Evolutionary conservation across 2,113 vertebrate species (phyloP), one percentile per base, ranked within the genome.

Genomic region (Bos indicus): DNA sequence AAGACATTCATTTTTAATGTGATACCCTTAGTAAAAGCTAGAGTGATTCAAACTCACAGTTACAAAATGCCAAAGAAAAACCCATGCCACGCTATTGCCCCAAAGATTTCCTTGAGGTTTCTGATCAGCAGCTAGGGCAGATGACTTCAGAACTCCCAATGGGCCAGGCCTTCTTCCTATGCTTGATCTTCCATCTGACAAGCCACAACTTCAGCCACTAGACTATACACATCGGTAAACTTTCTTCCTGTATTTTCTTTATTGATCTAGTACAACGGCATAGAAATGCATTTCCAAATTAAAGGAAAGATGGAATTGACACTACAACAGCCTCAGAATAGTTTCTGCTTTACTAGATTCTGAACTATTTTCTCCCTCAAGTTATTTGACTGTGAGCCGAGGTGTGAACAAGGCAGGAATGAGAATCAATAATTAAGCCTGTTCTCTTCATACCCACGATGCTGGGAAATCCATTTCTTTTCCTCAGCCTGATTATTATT

Each of bases 381-480:
- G 93, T 98, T 97, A 98, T 97, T 95, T 95, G 96, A 98, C 97
- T 97, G 96, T 92, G 97, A 98, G 95, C 88, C 3, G 62, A 95
- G 59, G 87, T 97, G 96, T 96, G 95, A 97, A 96, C 90, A 95
- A 97, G 87, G 96, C 94, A 82, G 83, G 91, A 91, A 81, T 84
- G 77, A 90, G 90, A 96, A 97, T 97, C 98, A 94, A 97, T 97
- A 97, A 98, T 96, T 97, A 98, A 97, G 95, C 74, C 77, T 95
- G 93, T 97, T 98, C 56, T 85, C 95, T 88, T 95, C 96, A 94
- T 96, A 82, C 26, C 51, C 88, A 82, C 83, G 67, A 95, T 94
- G 91, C 71, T 82, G 90, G 90, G 77, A 98, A 98, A 98, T 98
- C 90, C 81, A 97, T 97, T 98, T 98, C 74, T 98, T 96, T 92